Percentiles rank a stretch among this genome's conserved stretches.
These are phyloP conservation scores for Patiria miniata DNA, from an alignment of 35 echinoderm and acorn worm genomes.

Conservation along the genomic window DNA sequence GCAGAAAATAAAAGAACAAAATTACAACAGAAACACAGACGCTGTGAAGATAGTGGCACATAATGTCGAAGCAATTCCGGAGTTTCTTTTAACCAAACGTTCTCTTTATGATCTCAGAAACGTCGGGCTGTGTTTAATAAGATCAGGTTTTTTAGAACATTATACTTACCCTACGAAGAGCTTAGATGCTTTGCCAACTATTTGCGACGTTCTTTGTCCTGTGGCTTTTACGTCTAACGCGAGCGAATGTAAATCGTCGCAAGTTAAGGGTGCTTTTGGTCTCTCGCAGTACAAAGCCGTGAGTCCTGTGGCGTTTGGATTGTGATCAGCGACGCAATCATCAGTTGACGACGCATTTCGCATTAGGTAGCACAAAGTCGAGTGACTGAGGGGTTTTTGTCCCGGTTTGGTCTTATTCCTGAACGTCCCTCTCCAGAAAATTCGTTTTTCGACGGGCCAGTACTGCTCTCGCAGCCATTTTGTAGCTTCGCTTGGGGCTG, in stretches of 20 bases:
- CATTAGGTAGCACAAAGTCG: not conserved
- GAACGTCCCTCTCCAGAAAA: not conserved
- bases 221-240: not conserved
- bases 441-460: not conserved
- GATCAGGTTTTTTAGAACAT: no score
- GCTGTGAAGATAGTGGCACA: no score
- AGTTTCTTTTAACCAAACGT: no score
- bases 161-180: no score
- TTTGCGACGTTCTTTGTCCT: no score
- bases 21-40: no score
- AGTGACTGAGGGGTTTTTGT: not conserved
- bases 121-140: no score
- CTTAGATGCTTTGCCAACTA: no score
- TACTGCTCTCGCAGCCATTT: not conserved
- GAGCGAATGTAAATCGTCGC: not conserved
- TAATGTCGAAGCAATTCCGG: no score
- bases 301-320: not conserved
- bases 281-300: constrained; percentile 2
- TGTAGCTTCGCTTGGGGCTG: constrained; percentile 12
- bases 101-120: no score
- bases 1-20: no score
- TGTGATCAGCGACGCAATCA: not conserved
- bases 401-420: no score
- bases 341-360: not conserved
- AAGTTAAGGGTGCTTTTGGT: not conserved